These are phyloP conservation scores for Pristiophorus japonicus DNA, from an alignment of 2,113 vertebrate genomes.

Conservation along the genomic window DNA sequence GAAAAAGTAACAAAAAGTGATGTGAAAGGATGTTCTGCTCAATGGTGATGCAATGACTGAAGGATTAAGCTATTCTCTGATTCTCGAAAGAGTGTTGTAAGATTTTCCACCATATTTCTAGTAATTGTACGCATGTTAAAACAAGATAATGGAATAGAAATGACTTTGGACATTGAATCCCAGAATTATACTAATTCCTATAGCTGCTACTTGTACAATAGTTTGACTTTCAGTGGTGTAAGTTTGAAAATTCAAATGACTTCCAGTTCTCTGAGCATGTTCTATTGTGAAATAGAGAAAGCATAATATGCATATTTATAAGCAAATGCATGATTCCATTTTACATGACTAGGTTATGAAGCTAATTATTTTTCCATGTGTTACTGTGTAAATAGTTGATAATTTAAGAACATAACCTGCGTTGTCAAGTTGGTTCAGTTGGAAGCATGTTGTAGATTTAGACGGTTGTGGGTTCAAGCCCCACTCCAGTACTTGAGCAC, in stretches of 20 bases:
- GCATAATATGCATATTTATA: not conserved
- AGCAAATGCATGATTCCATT: not conserved
- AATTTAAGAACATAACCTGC: not conserved
- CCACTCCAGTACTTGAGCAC: not conserved
- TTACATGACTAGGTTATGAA: not conserved
- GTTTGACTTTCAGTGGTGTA: not conserved
- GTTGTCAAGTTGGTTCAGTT: not conserved
- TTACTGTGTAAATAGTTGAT: not conserved
- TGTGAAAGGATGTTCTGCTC: not conserved
- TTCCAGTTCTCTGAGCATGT: not conserved
- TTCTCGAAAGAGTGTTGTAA: not conserved
- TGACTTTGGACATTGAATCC: not conserved
- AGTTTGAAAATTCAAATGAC: slow-evolving; percentile 8
- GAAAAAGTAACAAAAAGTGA: not conserved
- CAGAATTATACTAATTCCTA: not conserved
- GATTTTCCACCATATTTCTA: not conserved
- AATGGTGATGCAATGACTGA: not conserved
- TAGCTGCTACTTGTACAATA: not conserved
- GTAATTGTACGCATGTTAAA: not conserved
- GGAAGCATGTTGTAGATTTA: not conserved
- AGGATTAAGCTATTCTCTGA: not conserved
- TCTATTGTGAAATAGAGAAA: not conserved
- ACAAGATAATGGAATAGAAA: not conserved
- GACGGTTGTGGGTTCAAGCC: not conserved
- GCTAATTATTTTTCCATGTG: not conserved